These are phyloP conservation scores for Heliconius sara DNA, from an alignment of 2,888 invertebrate genomes.

Conservation along the genomic window DNA sequence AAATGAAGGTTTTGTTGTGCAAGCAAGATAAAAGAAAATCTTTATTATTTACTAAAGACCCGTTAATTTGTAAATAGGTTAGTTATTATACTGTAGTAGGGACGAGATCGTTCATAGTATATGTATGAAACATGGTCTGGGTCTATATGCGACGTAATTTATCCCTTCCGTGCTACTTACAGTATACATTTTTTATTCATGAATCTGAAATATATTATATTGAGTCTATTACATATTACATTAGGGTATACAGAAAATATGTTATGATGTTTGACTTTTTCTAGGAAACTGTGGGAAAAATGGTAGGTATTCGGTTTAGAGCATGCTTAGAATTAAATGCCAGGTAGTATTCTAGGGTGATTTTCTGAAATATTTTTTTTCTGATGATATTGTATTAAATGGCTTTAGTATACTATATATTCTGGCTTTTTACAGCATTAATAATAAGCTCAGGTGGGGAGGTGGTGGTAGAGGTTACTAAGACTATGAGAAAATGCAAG, in stretches of 20 bases:
- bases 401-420: no score
- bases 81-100: not conserved
- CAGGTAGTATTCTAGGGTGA: not conserved
- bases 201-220: slow-evolving; percentile 15
- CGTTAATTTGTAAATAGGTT: slow-evolving; percentile 1
- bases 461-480: not conserved
- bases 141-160: slow-evolving; percentile 11
- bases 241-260: not conserved
- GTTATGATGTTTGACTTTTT: not conserved
- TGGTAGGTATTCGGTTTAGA: not conserved
- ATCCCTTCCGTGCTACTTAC: slow-evolving; percentile 10
- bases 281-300: not conserved
- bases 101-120: not conserved
- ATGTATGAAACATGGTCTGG: slow-evolving; percentile 23
- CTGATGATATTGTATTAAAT: not conserved
- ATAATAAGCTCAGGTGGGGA: not conserved
- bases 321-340: not conserved
- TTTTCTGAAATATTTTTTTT: not conserved
- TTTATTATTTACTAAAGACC: not conserved
- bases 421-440: not conserved
- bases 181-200: slow-evolving; percentile 10
- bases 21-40: not conserved
- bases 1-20: not conserved
- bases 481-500: no score
- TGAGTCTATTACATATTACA: not conserved